Evolutionary conservation across 2,888 invertebrate species (phyloP), one percentile per base, ranked within the genome.

Genomic region (Drosophila sordidula): DNA sequence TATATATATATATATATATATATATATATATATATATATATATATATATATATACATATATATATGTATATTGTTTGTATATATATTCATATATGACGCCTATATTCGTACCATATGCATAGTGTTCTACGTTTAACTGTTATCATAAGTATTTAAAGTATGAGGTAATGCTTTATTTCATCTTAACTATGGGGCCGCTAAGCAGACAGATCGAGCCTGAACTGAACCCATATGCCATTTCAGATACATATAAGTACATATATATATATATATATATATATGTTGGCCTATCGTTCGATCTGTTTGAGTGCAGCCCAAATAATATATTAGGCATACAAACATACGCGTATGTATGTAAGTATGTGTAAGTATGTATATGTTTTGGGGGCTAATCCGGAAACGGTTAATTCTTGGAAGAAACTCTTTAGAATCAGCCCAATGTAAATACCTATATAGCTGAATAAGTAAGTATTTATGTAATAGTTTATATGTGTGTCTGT

Each of bases 161-260:
- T 88, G 88, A 88, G 88, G 90, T 90, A 88, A 90, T 88, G 90
- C 75, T 76, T 89, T 88, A 79, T 89, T 85, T 78, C 79, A 76
- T 78, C 88, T 80, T 86, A 89, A 76, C 66, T 72, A 78, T 49
- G 54, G 50, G 38, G 39, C n/a, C 34, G 8, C 45, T 18, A 8
- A 8, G 5, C 16, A 41, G 25, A 39, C 25, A 34, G 44, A 44
- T 22, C 68, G 34, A 32, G 36, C 2, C 32, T n/a, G 9, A 70
- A 55, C 41, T 42, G 45, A 29, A 22, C 22, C 50, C 39, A 26
- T 45, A 26, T 45, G 45, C 45, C 57, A 55, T 47, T 16, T 46
- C 34, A 25, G 12, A 14, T 36, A 36, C 18, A 38, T 51, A 9
- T 68, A 38, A 51, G 1, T 8, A 52, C 52, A 6, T 44, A 49